Percentiles rank a stretch among this genome's conserved stretches.
Evolutionary conservation across 2,888 invertebrate species (phyloP).

Genomic region (Diploptera punctata): DNA sequence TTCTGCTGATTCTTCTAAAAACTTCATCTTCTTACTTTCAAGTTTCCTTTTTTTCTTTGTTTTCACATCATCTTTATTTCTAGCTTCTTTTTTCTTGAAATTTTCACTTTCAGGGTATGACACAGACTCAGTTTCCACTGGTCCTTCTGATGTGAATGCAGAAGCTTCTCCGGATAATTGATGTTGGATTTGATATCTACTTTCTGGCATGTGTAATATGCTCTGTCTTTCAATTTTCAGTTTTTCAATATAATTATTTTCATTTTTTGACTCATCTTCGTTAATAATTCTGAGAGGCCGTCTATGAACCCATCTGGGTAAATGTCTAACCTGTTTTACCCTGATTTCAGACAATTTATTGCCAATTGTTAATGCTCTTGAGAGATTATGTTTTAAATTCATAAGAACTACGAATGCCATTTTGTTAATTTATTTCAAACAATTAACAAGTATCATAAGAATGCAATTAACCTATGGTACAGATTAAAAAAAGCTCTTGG

Average conservation of each 20-base stretch:
- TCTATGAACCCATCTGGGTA: constrained; percentile 60
- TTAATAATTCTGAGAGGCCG: constrained; percentile 60
- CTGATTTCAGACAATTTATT: neutral
- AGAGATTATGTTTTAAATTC: neutral
- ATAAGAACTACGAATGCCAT: no score
- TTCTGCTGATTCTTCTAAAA: no score
- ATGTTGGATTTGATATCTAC: neutral
- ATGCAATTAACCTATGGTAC: no score
- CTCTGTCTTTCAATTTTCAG: constrained; percentile 56
- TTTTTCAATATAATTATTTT: constrained; percentile 46
- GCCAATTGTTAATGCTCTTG: neutral
- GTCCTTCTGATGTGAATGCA: no score
- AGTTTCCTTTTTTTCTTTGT: neutral
- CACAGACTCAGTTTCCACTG: constrained; percentile 23
- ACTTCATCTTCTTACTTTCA: neutral
- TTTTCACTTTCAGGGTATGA: neutral
- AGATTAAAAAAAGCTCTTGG: no score
- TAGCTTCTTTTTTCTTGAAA: neutral
- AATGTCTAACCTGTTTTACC: constrained; percentile 7
- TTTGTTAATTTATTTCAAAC: no score
- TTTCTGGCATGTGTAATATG: constrained; percentile 42
- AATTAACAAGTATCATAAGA: no score
- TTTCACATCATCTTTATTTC: neutral
- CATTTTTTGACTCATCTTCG: constrained; percentile 56
- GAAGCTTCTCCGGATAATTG: neutral